Conservation (phyloP, 2,888 invertebrate genomes). For the Thereva unica region DNA sequence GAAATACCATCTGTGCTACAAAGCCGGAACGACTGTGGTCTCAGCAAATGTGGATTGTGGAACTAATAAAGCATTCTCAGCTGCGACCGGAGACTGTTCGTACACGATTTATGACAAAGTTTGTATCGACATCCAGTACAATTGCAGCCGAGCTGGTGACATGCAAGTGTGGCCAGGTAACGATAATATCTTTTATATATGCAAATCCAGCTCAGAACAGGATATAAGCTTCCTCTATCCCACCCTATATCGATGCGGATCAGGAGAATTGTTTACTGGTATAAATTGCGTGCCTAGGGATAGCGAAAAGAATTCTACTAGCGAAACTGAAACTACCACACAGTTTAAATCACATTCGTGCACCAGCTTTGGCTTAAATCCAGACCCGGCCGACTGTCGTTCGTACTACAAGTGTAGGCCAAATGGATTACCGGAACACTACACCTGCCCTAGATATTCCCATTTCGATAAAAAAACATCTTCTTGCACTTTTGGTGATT, state of each 20-base stretch:
- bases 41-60: too few species aligned
- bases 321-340: neutral
- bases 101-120: neutral
- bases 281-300: neutral
- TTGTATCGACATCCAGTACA: constrained; percentile 11
- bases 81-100: constrained; percentile 6
- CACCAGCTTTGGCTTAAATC: neutral
- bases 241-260: constrained; percentile 11
- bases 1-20: too few species aligned
- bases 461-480: too few species aligned
- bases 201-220: neutral
- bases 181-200: constrained; percentile 25
- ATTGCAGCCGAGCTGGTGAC: constrained; percentile 11
- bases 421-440: too few species aligned
- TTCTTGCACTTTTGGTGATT: too few species aligned
- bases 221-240: constrained; percentile 7
- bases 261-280: constrained; percentile 5
- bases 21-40: too few species aligned
- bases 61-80: constrained; percentile 24
- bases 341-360: too few species aligned
- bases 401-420: constrained; percentile 7
- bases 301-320: neutral
- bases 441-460: too few species aligned
- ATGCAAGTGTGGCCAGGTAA: constrained; percentile 19
- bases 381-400: constrained; percentile 10